Base-by-base conservation (phyloP, 2,888 invertebrate genomes). In the Drosophila sordidula region DNA sequence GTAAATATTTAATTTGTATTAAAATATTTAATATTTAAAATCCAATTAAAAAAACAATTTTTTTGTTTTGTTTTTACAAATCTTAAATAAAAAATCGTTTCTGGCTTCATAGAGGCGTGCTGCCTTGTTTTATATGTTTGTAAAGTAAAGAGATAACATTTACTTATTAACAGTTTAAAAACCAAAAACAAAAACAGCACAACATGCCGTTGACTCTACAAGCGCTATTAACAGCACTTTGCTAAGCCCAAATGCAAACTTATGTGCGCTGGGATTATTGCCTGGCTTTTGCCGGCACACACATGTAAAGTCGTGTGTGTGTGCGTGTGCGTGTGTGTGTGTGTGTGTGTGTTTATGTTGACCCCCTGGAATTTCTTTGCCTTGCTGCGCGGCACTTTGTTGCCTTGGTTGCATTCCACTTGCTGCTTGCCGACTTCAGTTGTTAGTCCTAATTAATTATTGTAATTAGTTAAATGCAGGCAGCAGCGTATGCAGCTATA, bases 381-480 rank as follows among this genome's bases (percentile, higher is more conserved):
- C 26, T 47, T 54, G 67, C 75, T 14, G 55, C 36, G 38, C 70
- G 44, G 59, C 65, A 47, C 38, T 38, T 25, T 38, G 75, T 66
- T 74, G 58, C 62, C 36, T 51, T 75, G 70, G 75, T 52, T 75
- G 51, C 70, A 56, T 50, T 65, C 49, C 38, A 47, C 49, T 57
- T 18, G 12, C 34, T 42, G 39, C 16, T 58, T 36, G 26, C 70
- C 66, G 62, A 66, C 75, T 72, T 63, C 42, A 58, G 86, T 82
- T 80, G 86, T 83, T 86, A 86, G 82, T 83, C 80, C 70, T 86
- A 82, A 83, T 83, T 83, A 83, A 86, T 83, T 83, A 86, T 86
- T 78, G 83, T 80, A 83, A 83, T 83, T 83, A 86, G 86, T 83
- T 83, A 83, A 83, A 86, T 79, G 82, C 82, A 81, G 77, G 62